phyloP scores from a whole-genome alignment of 2,797 vertebrate species.

The Tauraco hartlaubi region DNA sequence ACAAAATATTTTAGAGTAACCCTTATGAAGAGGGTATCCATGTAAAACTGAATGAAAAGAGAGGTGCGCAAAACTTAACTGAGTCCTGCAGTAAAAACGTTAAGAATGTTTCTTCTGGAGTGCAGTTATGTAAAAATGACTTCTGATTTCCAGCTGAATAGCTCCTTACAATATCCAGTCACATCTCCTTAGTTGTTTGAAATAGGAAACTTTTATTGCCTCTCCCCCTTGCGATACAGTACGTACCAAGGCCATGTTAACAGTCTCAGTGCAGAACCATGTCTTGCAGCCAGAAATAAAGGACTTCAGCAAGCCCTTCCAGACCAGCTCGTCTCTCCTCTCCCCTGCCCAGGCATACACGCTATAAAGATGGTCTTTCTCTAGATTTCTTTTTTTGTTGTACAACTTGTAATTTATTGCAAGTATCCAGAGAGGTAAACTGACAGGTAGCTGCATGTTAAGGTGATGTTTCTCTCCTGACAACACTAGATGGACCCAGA shows the following conservation, averaged over 20 bases:
- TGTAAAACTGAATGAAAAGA: background rate
- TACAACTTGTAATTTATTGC: background rate
- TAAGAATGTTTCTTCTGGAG: background rate
- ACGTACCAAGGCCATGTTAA: background rate
- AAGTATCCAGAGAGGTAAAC: background rate
- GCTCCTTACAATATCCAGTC: slow-evolving; percentile 25
- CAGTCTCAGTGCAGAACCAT: background rate
- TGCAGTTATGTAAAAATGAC: background rate
- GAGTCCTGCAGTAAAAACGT: background rate
- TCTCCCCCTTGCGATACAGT: background rate
- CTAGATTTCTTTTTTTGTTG: background rate
- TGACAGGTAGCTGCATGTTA: background rate
- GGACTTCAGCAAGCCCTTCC: background rate
- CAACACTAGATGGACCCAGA: background rate
- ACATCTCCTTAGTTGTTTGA: slow-evolving; percentile 5
- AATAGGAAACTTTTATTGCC: background rate
- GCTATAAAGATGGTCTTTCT: background rate
- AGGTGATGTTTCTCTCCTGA: slow-evolving; percentile 13
- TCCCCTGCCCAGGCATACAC: rapidly evolving
- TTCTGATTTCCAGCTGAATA: background rate
- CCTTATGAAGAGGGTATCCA: background rate
- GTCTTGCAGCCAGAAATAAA: background rate
- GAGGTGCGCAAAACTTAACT: rapidly evolving
- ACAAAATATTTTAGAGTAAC: background rate
- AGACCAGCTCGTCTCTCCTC: background rate